Evolutionary conservation across 2,797 vertebrate species (phyloP), one percentile per base, ranked within the genome.

Genomic region (Phyllotis vaccarum): DNA sequence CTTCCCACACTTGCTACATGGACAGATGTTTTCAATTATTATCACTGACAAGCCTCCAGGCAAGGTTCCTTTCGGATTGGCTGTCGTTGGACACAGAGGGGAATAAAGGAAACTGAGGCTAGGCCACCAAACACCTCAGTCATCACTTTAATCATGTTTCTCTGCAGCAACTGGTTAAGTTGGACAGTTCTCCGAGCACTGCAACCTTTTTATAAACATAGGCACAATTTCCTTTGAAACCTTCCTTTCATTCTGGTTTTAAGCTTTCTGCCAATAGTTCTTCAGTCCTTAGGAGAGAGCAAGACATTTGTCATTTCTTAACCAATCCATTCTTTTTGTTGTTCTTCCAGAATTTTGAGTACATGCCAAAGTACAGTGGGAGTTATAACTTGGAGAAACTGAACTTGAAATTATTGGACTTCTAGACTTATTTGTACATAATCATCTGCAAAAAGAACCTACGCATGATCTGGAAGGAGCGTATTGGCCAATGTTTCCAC

Each of bases 21-120:
- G 89, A 96, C 97, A 98, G 97, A 97, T 97, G 97, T 97, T 98
- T 98, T 97, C 97, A 96, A 96, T 97, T 97, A 97, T 97, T 93
- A 97, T 96, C 96, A 96, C 96, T 97, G 97, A 98, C 94, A 97
- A 96, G 97, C 97, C 97, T 97, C 93, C 86, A 72, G 97, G 97
- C 97, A 95, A 96, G 96, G 96, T 91, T 98, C 83, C 66, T 49
- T 95, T 96, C 96, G 94, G 96, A 97, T 96, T 97, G 96, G 96
- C 89, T 97, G 94, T 95, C 94, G 87, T 19, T 91, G 92, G 93
- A 97, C 93, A 96, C 96, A 83, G 95, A 98, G 74, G 96, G 96
- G 96, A 97, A 97, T 96, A 96, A 96, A 97, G 96, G 97, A 97
- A 98, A 98, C 97, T 97, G 97, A 98, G 97, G 95, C 97, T 97